A percentile compares a stretch with the other conserved stretches of the same genome.
These are phyloP conservation scores for Alentia gelatinosa DNA, from an alignment of 2,888 invertebrate species.

Conservation along the genomic window DNA sequence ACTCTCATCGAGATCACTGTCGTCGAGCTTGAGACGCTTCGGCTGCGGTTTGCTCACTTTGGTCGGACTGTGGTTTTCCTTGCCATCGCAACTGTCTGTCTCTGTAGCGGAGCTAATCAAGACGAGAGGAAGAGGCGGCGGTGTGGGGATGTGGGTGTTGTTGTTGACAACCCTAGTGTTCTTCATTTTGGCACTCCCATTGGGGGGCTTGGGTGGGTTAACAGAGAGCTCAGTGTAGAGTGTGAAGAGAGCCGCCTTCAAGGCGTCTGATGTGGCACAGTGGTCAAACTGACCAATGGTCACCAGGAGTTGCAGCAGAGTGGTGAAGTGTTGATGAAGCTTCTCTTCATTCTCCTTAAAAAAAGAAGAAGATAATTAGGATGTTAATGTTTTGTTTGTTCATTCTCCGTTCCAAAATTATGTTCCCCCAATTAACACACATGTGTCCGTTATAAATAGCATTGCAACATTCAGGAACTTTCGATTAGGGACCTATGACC, in stretches of 20 bases:
- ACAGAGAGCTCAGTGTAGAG: neutral
- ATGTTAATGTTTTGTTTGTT: neutral
- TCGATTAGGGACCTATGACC: no score
- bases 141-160: neutral
- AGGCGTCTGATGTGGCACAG: neutral
- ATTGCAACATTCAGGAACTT: no score
- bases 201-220: no score
- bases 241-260: neutral
- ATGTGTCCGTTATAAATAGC: no score
- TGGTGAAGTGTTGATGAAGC: neutral
- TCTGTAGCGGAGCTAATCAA: neutral
- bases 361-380: neutral
- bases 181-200: no score
- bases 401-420: no score
- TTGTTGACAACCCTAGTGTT: neutral
- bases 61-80: neutral
- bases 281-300: constrained; percentile 52
- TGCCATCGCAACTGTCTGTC: neutral
- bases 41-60: neutral
- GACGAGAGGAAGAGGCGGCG: constrained; percentile 4
- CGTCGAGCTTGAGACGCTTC: constrained; percentile 5
- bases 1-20: neutral
- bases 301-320: constrained; percentile 39
- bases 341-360: constrained; percentile 35
- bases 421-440: no score